These are phyloP conservation scores for Garra rufa DNA, from an alignment of 2,113 vertebrate genomes.

Conservation along the genomic window DNA sequence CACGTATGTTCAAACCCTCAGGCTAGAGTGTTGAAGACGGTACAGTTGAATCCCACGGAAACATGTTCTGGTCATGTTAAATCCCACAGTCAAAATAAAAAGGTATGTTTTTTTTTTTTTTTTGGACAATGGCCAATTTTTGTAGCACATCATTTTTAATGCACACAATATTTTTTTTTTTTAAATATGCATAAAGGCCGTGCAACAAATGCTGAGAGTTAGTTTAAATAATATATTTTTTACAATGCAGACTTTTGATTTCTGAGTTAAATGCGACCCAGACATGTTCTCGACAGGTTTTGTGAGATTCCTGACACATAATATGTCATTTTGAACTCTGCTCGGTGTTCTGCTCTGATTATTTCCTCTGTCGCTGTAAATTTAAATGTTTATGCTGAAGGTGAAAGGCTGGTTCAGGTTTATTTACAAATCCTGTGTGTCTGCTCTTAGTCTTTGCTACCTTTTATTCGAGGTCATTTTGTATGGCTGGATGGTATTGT, in stretches of 20 bases:
- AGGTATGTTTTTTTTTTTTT: neutral
- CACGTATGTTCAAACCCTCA: neutral
- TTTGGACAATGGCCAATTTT: neutral
- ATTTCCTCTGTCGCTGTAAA: neutral
- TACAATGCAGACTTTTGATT: neutral
- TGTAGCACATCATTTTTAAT: neutral
- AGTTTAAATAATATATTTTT: neutral
- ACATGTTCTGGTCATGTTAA: neutral
- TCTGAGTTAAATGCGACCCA: neutral
- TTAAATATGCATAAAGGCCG: neutral
- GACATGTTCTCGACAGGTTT: neutral
- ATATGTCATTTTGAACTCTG: neutral
- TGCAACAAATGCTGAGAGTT: neutral
- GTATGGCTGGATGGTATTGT: neutral
- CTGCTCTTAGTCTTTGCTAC: constrained; percentile 20
- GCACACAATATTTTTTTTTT: neutral
- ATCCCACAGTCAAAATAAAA: neutral
- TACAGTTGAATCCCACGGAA: neutral
- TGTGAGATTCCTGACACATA: neutral
- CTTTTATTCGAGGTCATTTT: constrained; percentile 6
- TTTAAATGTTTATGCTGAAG: neutral
- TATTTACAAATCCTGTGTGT: neutral
- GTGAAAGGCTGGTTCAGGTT: neutral
- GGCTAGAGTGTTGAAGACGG: neutral
- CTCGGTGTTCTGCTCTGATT: constrained; percentile 2